A percentile compares a stretch with the other conserved stretches of the same genome.
Conservation (phyloP, 2,797 vertebrate genomes). For the Poeciliopsis gracilis region DNA sequence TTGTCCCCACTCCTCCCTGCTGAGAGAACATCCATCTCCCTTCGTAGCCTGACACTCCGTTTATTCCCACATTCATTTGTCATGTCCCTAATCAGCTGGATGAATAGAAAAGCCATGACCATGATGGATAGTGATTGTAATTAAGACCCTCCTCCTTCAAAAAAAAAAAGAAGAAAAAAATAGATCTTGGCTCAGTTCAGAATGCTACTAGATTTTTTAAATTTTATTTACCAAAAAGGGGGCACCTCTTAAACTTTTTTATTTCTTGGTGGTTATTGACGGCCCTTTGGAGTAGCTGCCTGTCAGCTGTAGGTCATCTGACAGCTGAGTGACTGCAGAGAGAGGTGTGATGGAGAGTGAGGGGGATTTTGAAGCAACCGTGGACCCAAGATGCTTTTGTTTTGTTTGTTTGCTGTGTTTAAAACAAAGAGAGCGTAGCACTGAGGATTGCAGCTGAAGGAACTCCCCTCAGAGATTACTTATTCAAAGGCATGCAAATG, state of each 20-base stretch:
- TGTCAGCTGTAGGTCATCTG: constrained; percentile 80
- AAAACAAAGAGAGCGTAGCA: constrained; percentile 82
- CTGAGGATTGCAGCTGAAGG: constrained; percentile 83
- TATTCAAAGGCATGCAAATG: constrained; percentile 90
- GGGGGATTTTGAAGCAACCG: constrained; percentile 50
- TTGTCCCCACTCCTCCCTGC: constrained; percentile 84
- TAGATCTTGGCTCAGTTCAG: constrained; percentile 76
- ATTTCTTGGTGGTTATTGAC: constrained; percentile 68
- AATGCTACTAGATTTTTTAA: constrained; percentile 51
- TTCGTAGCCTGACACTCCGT: constrained; percentile 86
- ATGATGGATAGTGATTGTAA: constrained; percentile 91
- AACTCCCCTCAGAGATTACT: constrained; percentile 83
- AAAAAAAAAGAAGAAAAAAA: constrained; percentile 57
- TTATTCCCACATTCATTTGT: constrained; percentile 95
- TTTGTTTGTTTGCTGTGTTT: constrained; percentile 82
- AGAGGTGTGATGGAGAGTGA: constrained; percentile 12
- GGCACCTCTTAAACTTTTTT: constrained; percentile 25
- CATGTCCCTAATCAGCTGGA: constrained; percentile 91
- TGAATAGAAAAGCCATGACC: constrained; percentile 87
- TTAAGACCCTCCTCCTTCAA: constrained; percentile 74
- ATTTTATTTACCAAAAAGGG: constrained; percentile 69
- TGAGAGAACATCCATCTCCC: constrained; percentile 92
- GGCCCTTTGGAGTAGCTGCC: constrained; percentile 55
- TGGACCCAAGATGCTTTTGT: constrained; percentile 77
- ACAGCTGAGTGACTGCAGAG: constrained; percentile 45